Evolutionary conservation across 2,888 invertebrate species (phyloP).

Genomic region (Phasia obesa): DNA sequence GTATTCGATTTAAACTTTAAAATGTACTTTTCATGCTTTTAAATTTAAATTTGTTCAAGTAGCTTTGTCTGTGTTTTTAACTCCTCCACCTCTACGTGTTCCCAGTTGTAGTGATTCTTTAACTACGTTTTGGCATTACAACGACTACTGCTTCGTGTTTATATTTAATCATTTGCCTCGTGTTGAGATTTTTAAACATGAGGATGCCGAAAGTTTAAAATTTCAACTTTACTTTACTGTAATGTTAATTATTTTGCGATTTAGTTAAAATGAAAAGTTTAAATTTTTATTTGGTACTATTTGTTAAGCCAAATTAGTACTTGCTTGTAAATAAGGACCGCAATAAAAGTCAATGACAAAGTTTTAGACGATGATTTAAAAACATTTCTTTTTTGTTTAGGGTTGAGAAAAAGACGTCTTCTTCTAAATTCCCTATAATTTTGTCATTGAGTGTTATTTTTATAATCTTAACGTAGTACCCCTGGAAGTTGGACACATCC

Average conservation of each 20-base stretch:
- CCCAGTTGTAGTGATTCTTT: not conserved
- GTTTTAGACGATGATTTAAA: no score
- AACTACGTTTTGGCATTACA: slow-evolving; percentile 2
- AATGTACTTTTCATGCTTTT: not conserved
- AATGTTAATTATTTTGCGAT: slow-evolving; percentile 49
- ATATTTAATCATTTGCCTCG: slow-evolving; percentile 34
- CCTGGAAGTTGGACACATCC: no score
- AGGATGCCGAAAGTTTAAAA: slow-evolving; percentile 34
- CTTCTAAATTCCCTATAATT: no score
- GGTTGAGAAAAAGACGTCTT: no score
- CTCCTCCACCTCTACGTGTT: not conserved
- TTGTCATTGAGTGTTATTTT: no score
- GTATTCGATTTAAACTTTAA: slow-evolving; percentile 33
- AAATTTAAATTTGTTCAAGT: not conserved
- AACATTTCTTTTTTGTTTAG: no score
- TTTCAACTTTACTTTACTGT: slow-evolving; percentile 36
- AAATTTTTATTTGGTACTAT: no score
- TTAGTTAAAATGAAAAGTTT: not conserved
- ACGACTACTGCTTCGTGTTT: slow-evolving; percentile 5
- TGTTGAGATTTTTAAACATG: slow-evolving; percentile 31
- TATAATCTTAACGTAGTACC: no score
- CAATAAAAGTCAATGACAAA: no score
- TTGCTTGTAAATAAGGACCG: no score
- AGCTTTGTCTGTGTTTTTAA: no score
- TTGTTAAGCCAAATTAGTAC: no score